phyloP scores from a whole-genome alignment of 2,888 invertebrate species.

The Mechanitis mazaeus region DNA sequence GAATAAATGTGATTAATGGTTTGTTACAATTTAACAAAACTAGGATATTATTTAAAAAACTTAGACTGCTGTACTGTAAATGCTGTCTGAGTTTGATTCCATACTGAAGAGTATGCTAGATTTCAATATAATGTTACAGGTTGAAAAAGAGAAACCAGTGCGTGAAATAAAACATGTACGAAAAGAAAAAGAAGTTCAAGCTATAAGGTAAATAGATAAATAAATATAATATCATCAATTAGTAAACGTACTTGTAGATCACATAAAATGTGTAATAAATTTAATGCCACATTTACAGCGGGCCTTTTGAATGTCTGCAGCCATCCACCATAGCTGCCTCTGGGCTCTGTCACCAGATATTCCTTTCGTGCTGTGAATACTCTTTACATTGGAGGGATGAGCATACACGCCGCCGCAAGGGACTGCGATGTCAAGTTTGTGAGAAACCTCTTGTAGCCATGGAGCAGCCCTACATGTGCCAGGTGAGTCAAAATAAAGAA shows the following conservation, averaged over 20 bases:
- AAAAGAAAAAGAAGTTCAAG: conserved; percentile 16
- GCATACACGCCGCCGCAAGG: conserved; percentile 56
- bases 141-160: conserved; percentile 13
- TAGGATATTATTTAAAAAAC: too few relatives aligned
- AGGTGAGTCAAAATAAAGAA: conserved; percentile 35
- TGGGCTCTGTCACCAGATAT: conserved; percentile 63
- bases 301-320: conserved; percentile 67
- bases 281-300: conserved; percentile 38
- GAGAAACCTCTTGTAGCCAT: conserved; percentile 50
- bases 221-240: too few relatives aligned
- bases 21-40: too few relatives aligned
- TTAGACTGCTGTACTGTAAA: too few relatives aligned
- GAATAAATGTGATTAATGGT: too few relatives aligned
- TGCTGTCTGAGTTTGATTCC: too few relatives aligned
- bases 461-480: conserved; percentile 42
- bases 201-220: conserved; percentile 12
- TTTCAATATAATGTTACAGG: background rate
- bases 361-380: conserved; percentile 72
- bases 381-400: conserved; percentile 58
- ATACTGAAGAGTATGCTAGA: too few relatives aligned
- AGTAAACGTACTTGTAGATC: too few relatives aligned
- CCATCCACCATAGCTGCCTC: conserved; percentile 48
- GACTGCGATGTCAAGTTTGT: conserved; percentile 64
- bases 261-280: background rate
- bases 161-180: conserved; percentile 8